Evolutionary conservation across 2,888 invertebrate species (phyloP), one percentile per base, ranked within the genome.

Genomic region (Cordilura impudica): DNA sequence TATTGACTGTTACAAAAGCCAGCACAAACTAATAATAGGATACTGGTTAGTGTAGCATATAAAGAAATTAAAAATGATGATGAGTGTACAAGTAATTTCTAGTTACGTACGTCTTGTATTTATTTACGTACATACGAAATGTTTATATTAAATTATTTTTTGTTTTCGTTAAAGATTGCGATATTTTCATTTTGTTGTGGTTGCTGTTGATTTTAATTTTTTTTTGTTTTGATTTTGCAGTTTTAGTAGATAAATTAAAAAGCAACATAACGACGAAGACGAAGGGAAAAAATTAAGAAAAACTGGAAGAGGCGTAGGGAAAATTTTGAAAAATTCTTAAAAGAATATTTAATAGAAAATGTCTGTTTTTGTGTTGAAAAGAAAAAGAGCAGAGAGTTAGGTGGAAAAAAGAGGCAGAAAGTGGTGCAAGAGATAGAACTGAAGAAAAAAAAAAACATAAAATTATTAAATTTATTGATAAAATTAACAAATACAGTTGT

Each of bases 401-500:
- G 0, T 19, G 12, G n/a, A 10, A 4, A 26, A 14, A 35, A 51
- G 31, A 18, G 35, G 29, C 16, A 23, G n/a, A 16, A 1, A 7
- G 67, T 10, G 4, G 0, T 26, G 2, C 1, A 12, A 35, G 21
- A 8, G 45, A 47, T 49, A 5, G 29, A 10, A 16, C 19, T 19
- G 19, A 16, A 19, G 61, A 7, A 43, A 56, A 69, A 39, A 21
- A 58, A 69, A 39, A 21, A 58, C 51, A 53, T 47, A 58, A 45
- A 75, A 75, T 75, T 71, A 12, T 4, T 58, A 79, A 63, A 75
- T 75, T 75, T 79, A 79, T 75, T 75, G 71, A 67, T 51, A 43
- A 74, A 74, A 74, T 70, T 43, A 54, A 70, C 61, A 66, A 31
- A 74, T 45, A 53, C 67, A 65, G 66, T 71, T 71, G 71, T 61